phyloP scores from a whole-genome alignment of 2,888 invertebrate species.

The Ochropleura leucogaster region DNA sequence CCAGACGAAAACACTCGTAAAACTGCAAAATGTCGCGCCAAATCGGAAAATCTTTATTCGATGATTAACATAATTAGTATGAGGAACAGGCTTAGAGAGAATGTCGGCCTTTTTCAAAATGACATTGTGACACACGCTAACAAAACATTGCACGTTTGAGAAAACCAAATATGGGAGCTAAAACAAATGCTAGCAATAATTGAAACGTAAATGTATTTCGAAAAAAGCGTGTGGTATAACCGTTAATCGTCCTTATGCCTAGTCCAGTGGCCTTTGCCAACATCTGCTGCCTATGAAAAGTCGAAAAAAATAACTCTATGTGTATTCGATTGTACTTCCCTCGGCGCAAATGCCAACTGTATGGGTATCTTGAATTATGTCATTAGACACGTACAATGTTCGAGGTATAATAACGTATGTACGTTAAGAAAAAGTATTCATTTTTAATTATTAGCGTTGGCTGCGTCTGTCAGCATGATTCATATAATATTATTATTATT shows the following conservation, averaged over 20 bases:
- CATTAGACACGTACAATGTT: slow-evolving; percentile 63
- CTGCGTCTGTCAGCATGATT: neutral
- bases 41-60: slow-evolving; percentile 55
- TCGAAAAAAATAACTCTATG: slow-evolving; percentile 72
- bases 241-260: slow-evolving; percentile 74
- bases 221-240: slow-evolving; percentile 72
- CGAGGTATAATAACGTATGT: neutral
- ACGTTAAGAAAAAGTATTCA: neutral
- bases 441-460: neutral
- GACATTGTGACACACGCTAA: slow-evolving; percentile 18
- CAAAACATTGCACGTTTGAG: slow-evolving; percentile 51
- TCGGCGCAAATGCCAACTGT: slow-evolving; percentile 73
- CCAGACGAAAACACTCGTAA: slow-evolving; percentile 21
- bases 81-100: slow-evolving; percentile 13
- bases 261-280: slow-evolving; percentile 80
- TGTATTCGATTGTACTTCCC: slow-evolving; percentile 74
- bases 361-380: slow-evolving; percentile 69
- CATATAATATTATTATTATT: no score
- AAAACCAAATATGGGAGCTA: slow-evolving; percentile 67
- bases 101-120: slow-evolving; percentile 44
- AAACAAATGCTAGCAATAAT: slow-evolving; percentile 73
- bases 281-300: slow-evolving; percentile 84
- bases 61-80: slow-evolving; percentile 43
- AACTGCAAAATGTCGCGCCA: slow-evolving; percentile 19
- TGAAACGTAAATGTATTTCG: slow-evolving; percentile 76